Conservation (phyloP, 2,888 invertebrate species). For the Philereme vetulata region DNA sequence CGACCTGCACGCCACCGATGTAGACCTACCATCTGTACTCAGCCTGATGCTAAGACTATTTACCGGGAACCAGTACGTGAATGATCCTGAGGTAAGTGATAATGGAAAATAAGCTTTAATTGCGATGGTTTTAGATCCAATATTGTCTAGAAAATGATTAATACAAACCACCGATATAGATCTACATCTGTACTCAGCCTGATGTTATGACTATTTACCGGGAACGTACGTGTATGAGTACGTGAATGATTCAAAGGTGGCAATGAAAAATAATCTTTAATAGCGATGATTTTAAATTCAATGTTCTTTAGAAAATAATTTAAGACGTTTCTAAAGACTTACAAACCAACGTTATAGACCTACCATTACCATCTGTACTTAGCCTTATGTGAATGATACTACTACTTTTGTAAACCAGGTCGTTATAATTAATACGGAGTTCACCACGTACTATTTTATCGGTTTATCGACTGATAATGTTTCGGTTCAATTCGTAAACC, state of each 20-base stretch:
- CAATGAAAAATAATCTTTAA: background rate
- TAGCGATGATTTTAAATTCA: too few relatives aligned
- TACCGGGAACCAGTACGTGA: conserved; percentile 44
- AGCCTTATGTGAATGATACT: conserved; percentile 41
- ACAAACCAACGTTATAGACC: conserved; percentile 37
- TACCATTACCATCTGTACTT: conserved; percentile 40
- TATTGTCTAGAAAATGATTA: too few relatives aligned
- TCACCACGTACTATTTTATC: too few relatives aligned
- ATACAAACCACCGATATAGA: conserved; percentile 36
- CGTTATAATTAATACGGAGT: too few relatives aligned
- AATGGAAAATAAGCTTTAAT: background rate
- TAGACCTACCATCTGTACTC: conserved; percentile 46
- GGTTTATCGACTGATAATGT: too few relatives aligned
- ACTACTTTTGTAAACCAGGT: too few relatives aligned
- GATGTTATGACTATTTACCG: conserved; percentile 59
- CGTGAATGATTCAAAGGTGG: conserved; percentile 32
- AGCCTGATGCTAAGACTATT: conserved; percentile 57
- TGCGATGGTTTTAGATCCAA: too few relatives aligned
- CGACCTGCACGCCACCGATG: conserved; percentile 34
- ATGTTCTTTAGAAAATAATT: too few relatives aligned
- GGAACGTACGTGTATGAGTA: conserved; percentile 28
- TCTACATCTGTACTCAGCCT: conserved; percentile 47
- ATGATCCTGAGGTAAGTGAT: conserved; percentile 38
- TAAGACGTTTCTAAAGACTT: background rate
- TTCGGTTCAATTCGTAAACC: too few relatives aligned